Evolutionary conservation across 2,888 invertebrate species (phyloP).

Genomic region (Watsonalla cultraria): DNA sequence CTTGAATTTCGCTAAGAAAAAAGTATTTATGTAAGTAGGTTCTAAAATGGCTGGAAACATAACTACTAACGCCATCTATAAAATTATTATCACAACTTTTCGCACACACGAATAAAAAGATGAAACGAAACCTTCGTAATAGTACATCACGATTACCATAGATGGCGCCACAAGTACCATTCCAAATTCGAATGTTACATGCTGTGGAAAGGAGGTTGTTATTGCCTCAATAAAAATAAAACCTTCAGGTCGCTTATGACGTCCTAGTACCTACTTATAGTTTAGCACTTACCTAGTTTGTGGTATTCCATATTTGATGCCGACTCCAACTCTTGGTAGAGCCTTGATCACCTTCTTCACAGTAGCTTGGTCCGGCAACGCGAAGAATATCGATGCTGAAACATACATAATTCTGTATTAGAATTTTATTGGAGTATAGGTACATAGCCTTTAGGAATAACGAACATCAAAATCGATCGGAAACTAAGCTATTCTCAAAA

Average conservation of each 20-base stretch:
- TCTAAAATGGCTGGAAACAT: background rate
- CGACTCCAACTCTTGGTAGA: conserved; percentile 97
- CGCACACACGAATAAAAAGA: conserved; percentile 24
- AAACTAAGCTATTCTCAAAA: too few species aligned
- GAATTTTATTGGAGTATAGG: background rate
- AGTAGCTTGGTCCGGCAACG: conserved; percentile 97
- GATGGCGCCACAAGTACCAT: background rate
- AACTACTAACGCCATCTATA: conserved; percentile 28
- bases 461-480: too few species aligned
- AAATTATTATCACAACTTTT: background rate
- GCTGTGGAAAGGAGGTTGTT: too few species aligned
- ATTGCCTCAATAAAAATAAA: too few species aligned
- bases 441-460: too few species aligned
- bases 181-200: background rate
- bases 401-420: conserved; percentile 24
- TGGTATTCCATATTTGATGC: conserved; percentile 99
- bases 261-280: too few species aligned
- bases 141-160: background rate
- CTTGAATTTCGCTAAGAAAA: too few species aligned
- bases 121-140: conserved; percentile 32
- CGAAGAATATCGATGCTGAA: conserved; percentile 98
- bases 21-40: too few species aligned
- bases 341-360: conserved; percentile 99
- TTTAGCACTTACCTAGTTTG: conserved; percentile 89
- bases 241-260: too few species aligned